Percentiles rank a stretch among this genome's conserved stretches.
These are phyloP conservation scores for Gallinago media DNA, from an alignment of 2,113 vertebrate genomes.

Conservation along the genomic window DNA sequence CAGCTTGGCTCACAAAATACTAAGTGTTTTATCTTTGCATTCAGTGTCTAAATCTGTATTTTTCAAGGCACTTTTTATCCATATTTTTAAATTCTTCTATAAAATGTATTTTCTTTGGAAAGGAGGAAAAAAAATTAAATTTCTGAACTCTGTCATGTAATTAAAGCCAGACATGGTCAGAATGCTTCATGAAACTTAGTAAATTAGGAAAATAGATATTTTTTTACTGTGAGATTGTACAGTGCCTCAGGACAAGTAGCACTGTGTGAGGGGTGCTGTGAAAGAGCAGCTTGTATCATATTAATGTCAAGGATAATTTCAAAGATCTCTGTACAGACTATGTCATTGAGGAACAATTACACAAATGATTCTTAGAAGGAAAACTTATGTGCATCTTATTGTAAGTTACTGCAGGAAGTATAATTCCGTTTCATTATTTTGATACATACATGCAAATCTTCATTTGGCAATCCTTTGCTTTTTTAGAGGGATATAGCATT, in stretches of 20 bases:
- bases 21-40: background rate
- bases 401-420: background rate
- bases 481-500: background rate
- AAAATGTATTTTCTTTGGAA: background rate
- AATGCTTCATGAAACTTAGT: background rate
- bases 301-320: background rate
- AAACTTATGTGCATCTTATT: background rate
- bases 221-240: background rate
- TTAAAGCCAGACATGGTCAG: background rate
- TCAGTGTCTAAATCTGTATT: background rate
- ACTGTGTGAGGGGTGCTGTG: background rate
- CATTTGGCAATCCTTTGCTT: background rate
- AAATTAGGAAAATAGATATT: background rate
- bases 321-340: background rate
- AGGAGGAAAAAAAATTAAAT: background rate
- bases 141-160: background rate
- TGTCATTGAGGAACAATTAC: background rate
- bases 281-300: background rate
- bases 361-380: background rate
- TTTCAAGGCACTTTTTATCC: accelerated
- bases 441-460: background rate
- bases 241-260: background rate
- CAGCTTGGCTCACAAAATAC: background rate
- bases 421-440: background rate
- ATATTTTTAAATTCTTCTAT: background rate